phyloP scores from a whole-genome alignment of 2,113 vertebrate genomes.

The Pelusios castaneus region DNA sequence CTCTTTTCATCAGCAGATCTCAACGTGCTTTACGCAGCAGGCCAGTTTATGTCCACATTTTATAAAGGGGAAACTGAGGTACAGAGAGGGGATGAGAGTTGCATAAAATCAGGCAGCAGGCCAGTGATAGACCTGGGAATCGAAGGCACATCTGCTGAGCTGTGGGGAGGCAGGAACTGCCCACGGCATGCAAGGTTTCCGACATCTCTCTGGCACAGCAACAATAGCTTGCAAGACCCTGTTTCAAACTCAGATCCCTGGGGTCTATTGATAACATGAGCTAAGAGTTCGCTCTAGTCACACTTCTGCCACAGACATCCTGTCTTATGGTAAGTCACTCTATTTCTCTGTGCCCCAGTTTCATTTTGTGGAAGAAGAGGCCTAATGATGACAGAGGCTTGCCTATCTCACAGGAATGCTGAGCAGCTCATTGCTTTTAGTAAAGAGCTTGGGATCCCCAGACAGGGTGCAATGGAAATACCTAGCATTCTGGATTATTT shows the following conservation, averaged over 20 bases:
- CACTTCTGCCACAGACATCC: not conserved
- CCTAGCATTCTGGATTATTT: no score
- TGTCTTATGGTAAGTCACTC: not conserved
- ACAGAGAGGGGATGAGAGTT: not conserved
- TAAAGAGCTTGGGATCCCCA: no score
- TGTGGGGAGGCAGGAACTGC: not conserved
- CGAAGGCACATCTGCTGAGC: rapidly evolving
- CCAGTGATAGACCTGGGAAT: not conserved
- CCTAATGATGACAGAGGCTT: no score
- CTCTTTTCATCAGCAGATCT: not conserved
- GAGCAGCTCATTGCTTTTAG: no score
- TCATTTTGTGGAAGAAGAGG: not conserved
- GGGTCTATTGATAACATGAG: rapidly evolving
- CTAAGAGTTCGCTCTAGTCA: not conserved
- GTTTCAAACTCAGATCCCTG: not conserved
- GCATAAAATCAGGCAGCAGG: not conserved
- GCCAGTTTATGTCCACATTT: not conserved
- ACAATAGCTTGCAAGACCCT: not conserved
- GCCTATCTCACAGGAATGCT: no score
- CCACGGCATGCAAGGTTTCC: not conserved
- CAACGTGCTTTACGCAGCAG: not conserved
- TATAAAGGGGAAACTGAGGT: not conserved
- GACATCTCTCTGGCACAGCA: not conserved
- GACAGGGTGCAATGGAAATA: no score
- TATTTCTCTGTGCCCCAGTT: not conserved